phyloP scores from a whole-genome alignment of 2,888 invertebrate species.

The Margaritifera margaritifera region DNA sequence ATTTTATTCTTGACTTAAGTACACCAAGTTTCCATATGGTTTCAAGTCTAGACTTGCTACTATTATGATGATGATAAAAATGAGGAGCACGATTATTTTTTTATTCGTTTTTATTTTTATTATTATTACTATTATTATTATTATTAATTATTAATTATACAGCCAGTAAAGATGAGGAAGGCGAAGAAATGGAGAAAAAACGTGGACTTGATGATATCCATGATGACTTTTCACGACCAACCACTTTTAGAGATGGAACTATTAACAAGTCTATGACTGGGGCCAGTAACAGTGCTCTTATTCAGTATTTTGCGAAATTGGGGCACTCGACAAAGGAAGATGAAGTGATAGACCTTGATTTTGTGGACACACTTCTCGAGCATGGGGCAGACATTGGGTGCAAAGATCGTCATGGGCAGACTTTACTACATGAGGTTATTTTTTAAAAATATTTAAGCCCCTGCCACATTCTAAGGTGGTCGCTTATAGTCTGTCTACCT shows the following conservation, averaged over 20 bases:
- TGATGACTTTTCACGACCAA: constrained; percentile 31
- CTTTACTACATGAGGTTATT: constrained; percentile 69
- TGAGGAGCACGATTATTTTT: no score
- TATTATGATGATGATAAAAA: no score
- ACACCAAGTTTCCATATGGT: no score
- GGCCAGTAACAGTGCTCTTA: constrained; percentile 59
- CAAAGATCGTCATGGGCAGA: constrained; percentile 68
- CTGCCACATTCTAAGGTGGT: no score
- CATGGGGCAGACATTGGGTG: constrained; percentile 67
- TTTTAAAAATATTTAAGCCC: background rate
- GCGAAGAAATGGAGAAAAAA: constrained; percentile 23
- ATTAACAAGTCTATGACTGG: constrained; percentile 30
- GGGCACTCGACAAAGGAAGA: constrained; percentile 52
- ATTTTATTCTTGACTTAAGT: no score
- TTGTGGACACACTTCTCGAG: constrained; percentile 57
- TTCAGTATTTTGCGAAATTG: constrained; percentile 68
- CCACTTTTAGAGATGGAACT: constrained; percentile 6
- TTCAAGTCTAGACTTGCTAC: no score
- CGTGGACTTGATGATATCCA: constrained; percentile 54
- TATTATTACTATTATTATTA: no score
- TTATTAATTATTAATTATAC: background rate
- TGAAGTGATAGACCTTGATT: constrained; percentile 64
- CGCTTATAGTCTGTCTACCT: no score
- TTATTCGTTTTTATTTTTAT: no score
- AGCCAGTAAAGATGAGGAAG: constrained; percentile 21